Conservation (phyloP, 2,797 vertebrate genomes). For the Urophycis tenuis region DNA sequence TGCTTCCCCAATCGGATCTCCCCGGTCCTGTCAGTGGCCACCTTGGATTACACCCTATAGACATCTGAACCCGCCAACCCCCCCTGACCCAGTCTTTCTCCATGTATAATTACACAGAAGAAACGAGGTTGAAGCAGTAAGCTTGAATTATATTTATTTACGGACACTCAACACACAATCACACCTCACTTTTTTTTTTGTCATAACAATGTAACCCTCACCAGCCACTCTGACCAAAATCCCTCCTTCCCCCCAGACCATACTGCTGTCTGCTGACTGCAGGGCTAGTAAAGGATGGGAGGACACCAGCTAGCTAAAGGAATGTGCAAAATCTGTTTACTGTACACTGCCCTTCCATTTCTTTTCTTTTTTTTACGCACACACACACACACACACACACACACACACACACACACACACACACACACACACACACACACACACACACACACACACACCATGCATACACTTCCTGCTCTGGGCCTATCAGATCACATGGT, state of each 20-base stretch:
- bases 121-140: neutral
- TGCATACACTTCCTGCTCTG: slow-evolving; percentile 30
- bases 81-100: neutral
- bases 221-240: neutral
- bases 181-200: slow-evolving; percentile 27
- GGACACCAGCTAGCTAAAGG: slow-evolving; percentile 31
- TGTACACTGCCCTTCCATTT: slow-evolving; percentile 29
- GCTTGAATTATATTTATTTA: slow-evolving; percentile 11
- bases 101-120: slow-evolving; percentile 6
- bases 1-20: neutral
- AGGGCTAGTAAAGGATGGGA: slow-evolving; percentile 25
- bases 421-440: slow-evolving; percentile 11
- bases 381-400: slow-evolving; percentile 27
- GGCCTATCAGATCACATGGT: slow-evolving; percentile 46
- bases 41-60: neutral
- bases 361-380: neutral
- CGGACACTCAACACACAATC: neutral
- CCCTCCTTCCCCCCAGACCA: slow-evolving; percentile 11
- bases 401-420: slow-evolving; percentile 18
- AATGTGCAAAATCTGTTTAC: slow-evolving; percentile 50
- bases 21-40: neutral
- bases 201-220: neutral
- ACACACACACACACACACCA: neutral
- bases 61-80: neutral
- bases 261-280: slow-evolving; percentile 22